A percentile compares a stretch with the other conserved stretches of the same genome.
Evolutionary conservation across 2,113 vertebrate genomes (phyloP).

Genomic region (Bettongia penicillata): DNA sequence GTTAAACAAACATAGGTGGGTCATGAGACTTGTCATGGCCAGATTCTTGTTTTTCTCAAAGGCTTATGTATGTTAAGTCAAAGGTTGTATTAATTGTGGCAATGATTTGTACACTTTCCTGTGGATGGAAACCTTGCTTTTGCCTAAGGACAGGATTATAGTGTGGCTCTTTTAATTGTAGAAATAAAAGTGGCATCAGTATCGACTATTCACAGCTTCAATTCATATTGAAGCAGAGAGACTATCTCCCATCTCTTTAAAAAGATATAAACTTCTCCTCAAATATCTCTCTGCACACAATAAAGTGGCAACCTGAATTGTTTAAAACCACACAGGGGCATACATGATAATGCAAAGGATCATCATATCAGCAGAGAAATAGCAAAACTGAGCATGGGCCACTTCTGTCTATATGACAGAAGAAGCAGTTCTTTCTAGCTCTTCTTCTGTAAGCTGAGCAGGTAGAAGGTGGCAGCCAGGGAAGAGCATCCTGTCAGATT

Average conservation of each 20-base stretch:
- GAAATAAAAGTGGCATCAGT: background rate
- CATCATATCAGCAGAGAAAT: background rate
- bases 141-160: background rate
- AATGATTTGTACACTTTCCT: background rate
- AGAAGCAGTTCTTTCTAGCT: background rate
- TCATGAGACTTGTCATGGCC: background rate
- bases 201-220: background rate
- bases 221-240: background rate
- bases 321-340: background rate
- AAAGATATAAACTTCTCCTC: background rate
- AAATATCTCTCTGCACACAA: background rate
- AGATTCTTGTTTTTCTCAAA: background rate
- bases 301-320: background rate
- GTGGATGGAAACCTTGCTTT: background rate
- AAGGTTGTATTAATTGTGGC: background rate
- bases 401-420: background rate
- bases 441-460: background rate
- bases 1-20: background rate
- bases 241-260: background rate
- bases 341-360: background rate
- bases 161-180: background rate
- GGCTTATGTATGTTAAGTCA: background rate
- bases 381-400: background rate
- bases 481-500: background rate
- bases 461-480: background rate